Base-by-base conservation (phyloP, 2,113 vertebrate genomes). In the Phaethornis superciliosus region DNA sequence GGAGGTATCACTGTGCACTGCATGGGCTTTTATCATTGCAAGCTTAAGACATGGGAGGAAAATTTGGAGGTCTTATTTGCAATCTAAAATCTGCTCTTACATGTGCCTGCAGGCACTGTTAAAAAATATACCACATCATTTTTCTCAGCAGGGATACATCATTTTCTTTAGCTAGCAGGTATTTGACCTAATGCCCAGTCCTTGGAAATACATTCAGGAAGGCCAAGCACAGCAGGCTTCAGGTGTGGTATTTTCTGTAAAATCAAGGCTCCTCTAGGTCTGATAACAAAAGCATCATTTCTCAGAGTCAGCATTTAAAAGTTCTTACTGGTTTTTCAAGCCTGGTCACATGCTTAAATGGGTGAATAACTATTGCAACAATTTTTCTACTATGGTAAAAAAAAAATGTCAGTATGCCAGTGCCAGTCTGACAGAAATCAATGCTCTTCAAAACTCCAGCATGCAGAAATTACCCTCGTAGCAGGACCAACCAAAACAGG, bases 391-490 rank as follows among this genome's bases (percentile, higher is more conserved):
- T 49, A 90, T 23, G 28, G 26, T 30, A 80, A 55, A 52, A 85
- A 51, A 52, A 85, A 79, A 81, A 82, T 17, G 23, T 32, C 51
- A 47, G 23, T 7, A 47, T 0, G 1, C 18, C 0, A 0, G 37
- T 69, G 47, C 14, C 52, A 52, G 19, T 44, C 46, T 27, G 15
- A 59, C 52, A 69, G 28, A 68, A 74, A 74, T 32, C 59, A 59
- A 28, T 0, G 0, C 33, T 81, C 63, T 72, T 46, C 30, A 79
- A 77, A 85, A 62, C 26, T 64, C 49, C 44, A 79, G 55, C 32
- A 28, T 32, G 42, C 17, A 89, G 59, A 51, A 87, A 74, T 65
- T 49, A 42, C 71, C 49, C 75, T 77, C 3, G 6, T 23, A 64
- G 51, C 51, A 76, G 54, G 33, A 58, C n/a, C 56, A 81, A 16